These are phyloP conservation scores for Bradysia coprophila DNA, from an alignment of 1,140 invertebrate genomes.

Conservation along the genomic window DNA sequence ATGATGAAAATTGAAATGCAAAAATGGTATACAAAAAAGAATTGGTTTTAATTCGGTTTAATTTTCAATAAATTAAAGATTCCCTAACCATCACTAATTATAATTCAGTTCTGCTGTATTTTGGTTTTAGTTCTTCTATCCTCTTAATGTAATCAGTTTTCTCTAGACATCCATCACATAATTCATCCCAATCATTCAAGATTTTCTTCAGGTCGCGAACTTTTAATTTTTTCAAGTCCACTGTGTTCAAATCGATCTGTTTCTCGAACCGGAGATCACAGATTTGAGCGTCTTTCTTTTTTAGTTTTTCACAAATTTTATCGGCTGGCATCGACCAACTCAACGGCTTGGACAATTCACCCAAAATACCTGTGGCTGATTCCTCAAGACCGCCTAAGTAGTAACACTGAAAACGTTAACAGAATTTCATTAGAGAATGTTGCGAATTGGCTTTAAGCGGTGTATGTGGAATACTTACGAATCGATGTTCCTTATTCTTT, in stretches of 20 bases:
- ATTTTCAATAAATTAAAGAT: too few relatives aligned
- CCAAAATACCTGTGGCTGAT: constrained; percentile 90
- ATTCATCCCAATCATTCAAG: constrained; percentile 92
- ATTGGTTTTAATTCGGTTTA: too few relatives aligned
- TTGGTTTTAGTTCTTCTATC: constrained; percentile 92
- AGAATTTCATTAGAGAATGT: too few relatives aligned
- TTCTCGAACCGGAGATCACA: constrained; percentile 97
- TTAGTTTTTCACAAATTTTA: constrained; percentile 93
- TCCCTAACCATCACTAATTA: too few relatives aligned
- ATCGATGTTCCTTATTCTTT: background rate
- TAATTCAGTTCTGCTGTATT: constrained; percentile 35
- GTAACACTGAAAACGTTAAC: constrained; percentile 68
- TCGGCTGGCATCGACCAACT: constrained; percentile 86
- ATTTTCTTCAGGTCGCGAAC: constrained; percentile 97
- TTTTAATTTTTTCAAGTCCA: constrained; percentile 94
- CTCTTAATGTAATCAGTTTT: constrained; percentile 92
- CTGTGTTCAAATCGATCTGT: constrained; percentile 87
- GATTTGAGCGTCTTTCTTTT: constrained; percentile 87
- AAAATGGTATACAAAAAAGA: too few relatives aligned
- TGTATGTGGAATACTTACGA: background rate
- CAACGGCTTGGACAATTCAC: constrained; percentile 86
- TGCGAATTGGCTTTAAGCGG: too few relatives aligned
- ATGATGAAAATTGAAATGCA: too few relatives aligned
- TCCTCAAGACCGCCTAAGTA: constrained; percentile 91
- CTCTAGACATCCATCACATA: constrained; percentile 95